Evolutionary conservation across 2,113 vertebrate species (phyloP).

Genomic region (Rhinopomastus cyanomelas): DNA sequence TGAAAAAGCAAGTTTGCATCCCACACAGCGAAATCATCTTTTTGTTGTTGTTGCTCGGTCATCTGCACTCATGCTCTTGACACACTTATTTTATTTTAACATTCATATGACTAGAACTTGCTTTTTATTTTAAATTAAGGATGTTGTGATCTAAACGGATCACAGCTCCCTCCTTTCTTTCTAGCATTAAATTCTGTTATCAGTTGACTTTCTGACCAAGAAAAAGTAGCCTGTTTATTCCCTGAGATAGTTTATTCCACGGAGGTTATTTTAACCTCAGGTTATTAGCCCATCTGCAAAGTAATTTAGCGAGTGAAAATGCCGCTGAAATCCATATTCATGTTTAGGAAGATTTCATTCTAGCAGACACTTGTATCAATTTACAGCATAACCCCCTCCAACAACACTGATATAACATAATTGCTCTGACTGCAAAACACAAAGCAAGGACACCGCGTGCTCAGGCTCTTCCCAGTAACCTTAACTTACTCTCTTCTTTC

Average conservation of each 20-base stretch:
- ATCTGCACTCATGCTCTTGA: conserved; percentile 26
- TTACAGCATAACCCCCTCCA: conserved; percentile 45
- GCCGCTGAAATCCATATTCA: conserved; percentile 49
- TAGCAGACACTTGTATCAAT: conserved; percentile 66
- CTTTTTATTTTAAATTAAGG: conserved; percentile 7
- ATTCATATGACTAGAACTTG: conserved; percentile 20
- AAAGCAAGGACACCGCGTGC: conserved; percentile 28
- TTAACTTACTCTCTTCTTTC: background rate
- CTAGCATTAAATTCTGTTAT: conserved; percentile 39
- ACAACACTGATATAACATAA: conserved; percentile 41
- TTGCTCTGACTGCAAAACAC: conserved; percentile 56
- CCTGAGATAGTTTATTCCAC: conserved; percentile 42
- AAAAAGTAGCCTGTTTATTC: conserved; percentile 15
- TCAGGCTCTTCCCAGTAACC: background rate
- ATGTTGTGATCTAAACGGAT: conserved; percentile 36
- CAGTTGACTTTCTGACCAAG: conserved; percentile 62
- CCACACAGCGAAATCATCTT: conserved; percentile 2
- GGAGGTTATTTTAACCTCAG: conserved; percentile 61
- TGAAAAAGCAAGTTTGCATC: conserved; percentile 51
- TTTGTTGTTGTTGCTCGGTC: conserved; percentile 46
- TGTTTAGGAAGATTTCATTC: conserved; percentile 50
- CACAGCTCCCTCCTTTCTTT: conserved; percentile 13
- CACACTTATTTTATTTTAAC: background rate
- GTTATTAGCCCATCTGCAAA: conserved; percentile 65
- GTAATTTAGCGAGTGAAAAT: conserved; percentile 45